These are phyloP conservation scores for Lacerta agilis DNA, from an alignment of 2,797 vertebrate genomes.

Conservation along the genomic window DNA sequence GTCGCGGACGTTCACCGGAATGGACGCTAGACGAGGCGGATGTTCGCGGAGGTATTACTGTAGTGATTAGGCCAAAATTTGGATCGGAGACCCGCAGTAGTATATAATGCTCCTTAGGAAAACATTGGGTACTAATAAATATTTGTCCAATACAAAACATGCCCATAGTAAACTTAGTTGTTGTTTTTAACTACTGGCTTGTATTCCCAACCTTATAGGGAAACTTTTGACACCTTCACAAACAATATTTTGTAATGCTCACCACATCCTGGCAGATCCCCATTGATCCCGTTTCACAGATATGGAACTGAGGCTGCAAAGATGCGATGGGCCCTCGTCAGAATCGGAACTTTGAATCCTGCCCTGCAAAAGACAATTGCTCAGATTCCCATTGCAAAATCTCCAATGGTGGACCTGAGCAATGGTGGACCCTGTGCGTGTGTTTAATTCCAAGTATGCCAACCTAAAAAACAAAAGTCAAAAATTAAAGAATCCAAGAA, in stretches of 20 bases:
- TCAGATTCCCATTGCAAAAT: neutral
- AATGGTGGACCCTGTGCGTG: neutral
- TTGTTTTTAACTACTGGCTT: neutral
- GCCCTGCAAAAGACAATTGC: neutral
- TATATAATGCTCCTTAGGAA: neutral
- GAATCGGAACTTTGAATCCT: neutral
- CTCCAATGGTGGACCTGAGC: neutral
- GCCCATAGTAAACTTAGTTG: neutral
- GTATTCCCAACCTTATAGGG: neutral
- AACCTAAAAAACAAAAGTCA: neutral
- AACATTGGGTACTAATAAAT: neutral
- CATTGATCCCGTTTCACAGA: neutral
- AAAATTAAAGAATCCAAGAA: no score
- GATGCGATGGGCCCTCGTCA: neutral
- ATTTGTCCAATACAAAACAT: neutral
- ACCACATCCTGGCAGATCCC: neutral
- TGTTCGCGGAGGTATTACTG: no score
- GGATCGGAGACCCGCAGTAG: neutral
- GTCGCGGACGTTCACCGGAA: accelerated
- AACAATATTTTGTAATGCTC: neutral
- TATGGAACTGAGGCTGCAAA: neutral
- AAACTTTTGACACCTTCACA: neutral
- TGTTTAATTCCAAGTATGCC: neutral
- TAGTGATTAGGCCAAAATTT: neutral
- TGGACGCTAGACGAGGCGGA: no score